Base-by-base conservation (phyloP, 1,140 invertebrate species). In the Cydia fagiglandana region DNA sequence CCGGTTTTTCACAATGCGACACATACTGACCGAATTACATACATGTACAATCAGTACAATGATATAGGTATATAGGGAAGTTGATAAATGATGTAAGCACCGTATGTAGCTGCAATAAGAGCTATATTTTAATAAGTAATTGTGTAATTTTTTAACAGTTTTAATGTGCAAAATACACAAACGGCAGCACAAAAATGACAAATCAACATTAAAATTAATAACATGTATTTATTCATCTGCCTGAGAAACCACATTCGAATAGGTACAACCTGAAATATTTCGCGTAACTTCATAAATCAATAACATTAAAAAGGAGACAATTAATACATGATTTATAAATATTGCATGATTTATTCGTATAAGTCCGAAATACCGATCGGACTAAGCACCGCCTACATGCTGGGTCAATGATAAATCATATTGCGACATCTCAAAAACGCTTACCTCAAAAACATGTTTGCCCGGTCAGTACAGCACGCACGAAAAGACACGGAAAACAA, bases 371-470 rank as follows among this genome's bases (percentile, higher is more conserved):
- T 91, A 85, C 89, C 88, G 88, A 91, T 90, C 87, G 86, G 83
- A 80, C 89, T 91, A 90, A 92, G 88, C 90, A 87, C 86, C 90
- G 91, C 91, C 91, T 87, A 91, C 91, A 83, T 87, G 75, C 83
- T 78, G 82, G 87, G 85, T 87, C 86, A 88, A 73, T 76, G 56
- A 86, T 91, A 91, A 91, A 93, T 91, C 90, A 93, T 93, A 87
- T 80, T 84, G 88, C 82, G 91, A 93, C 91, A 91, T 89, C 86
- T 91, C 90, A 93, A 93, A 93, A 91, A 91, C 90, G 90, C 89
- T 88, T 90, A 91, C 89, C 88, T 88, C 88, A 89, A 89, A 91
- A 91, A 91, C 89, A 90, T 89, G 89, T 89, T 90, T 84, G 88
- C 86, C 85, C 82, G 87, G 83, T 87, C 88, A 88, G 88, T 90